These are phyloP conservation scores for Cassiopea xamachana DNA, from an alignment of 30 jellyfish, hydroid and myxozoan species.

Conservation along the genomic window DNA sequence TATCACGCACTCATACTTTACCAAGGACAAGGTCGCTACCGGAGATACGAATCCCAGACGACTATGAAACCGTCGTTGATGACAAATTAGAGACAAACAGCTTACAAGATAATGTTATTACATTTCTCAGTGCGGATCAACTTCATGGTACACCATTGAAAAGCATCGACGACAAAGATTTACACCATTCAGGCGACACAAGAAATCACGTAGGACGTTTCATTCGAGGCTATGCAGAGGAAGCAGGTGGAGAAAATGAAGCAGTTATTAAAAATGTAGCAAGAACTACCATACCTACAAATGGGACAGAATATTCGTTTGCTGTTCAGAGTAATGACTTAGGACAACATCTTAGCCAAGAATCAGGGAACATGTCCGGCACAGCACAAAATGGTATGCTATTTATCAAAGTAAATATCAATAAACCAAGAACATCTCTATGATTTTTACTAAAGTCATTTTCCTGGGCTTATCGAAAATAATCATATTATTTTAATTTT, in stretches of 20 bases:
- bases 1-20: conserved; percentile 50
- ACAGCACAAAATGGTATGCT: not conserved
- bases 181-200: not conserved
- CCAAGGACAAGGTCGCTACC: conserved; percentile 61
- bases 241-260: not conserved
- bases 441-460: too few relatives aligned
- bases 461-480: too few relatives aligned
- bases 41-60: conserved; percentile 54
- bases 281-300: not conserved
- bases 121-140: conserved; percentile 52
- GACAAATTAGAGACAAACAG: conserved; percentile 52
- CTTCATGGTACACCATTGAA: conserved; percentile 24
- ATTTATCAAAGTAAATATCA: too few relatives aligned
- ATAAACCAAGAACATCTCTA: too few relatives aligned
- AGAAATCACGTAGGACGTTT: conserved; percentile 5
- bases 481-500: too few relatives aligned
- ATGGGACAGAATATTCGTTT: conserved; percentile 8
- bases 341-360: not conserved
- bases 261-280: conserved; percentile 5
- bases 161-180: conserved; percentile 18
- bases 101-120: conserved; percentile 48
- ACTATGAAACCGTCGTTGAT: conserved; percentile 43
- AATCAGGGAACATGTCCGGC: not conserved
- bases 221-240: not conserved
- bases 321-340: not conserved